These are phyloP conservation scores for Sporophila hypoxantha DNA, from an alignment of 2,113 vertebrate species.

Conservation along the genomic window DNA sequence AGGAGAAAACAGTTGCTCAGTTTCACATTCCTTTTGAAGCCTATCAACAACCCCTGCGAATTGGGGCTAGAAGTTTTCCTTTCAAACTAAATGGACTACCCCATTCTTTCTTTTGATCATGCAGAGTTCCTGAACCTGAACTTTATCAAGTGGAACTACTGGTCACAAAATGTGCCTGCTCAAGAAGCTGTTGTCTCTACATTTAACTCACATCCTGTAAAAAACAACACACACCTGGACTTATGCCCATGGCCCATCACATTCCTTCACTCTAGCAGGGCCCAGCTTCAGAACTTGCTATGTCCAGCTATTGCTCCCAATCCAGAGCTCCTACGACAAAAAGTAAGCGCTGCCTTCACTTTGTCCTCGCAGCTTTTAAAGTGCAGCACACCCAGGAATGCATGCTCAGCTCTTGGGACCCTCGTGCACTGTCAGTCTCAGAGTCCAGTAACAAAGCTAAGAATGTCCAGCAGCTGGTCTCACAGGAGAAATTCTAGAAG, in stretches of 20 bases:
- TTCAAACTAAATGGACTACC: not conserved
- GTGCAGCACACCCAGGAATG: not conserved
- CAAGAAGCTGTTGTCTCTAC: not conserved
- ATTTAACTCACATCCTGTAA: not conserved
- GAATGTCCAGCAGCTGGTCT: not conserved
- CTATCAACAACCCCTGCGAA: rapidly evolving
- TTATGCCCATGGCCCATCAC: not conserved
- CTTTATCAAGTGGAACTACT: not conserved
- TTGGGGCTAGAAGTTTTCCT: not conserved
- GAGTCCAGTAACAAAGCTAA: not conserved
- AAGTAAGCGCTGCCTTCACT: rapidly evolving
- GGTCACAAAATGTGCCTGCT: rapidly evolving
- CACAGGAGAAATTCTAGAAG: not conserved
- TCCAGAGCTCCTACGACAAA: not conserved
- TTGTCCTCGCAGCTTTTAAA: not conserved
- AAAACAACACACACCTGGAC: not conserved
- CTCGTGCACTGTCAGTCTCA: not conserved
- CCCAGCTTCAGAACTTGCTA: not conserved
- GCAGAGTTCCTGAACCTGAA: not conserved
- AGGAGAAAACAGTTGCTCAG: not conserved
- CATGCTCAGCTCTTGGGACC: not conserved
- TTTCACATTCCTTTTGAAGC: not conserved
- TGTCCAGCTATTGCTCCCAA: not conserved
- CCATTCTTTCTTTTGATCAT: not conserved
- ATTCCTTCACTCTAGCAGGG: not conserved